Conservation (phyloP, 2,113 vertebrate genomes). For the Pampusana beccarii region DNA sequence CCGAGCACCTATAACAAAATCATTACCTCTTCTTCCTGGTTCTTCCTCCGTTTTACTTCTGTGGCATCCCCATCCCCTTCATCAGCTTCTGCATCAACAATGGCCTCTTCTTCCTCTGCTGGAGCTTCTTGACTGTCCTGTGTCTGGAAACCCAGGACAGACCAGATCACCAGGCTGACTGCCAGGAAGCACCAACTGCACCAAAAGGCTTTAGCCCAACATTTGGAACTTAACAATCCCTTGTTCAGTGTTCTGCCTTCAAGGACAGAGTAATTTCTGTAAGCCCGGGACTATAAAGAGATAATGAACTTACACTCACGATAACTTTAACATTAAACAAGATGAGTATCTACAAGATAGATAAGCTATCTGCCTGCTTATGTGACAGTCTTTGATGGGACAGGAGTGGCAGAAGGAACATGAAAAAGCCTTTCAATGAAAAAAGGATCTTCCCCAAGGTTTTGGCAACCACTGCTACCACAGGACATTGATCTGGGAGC, state of each 20-base stretch:
- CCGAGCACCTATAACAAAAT: not conserved
- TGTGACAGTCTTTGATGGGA: not conserved
- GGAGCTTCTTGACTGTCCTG: slow-evolving; percentile 64
- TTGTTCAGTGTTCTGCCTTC: not conserved
- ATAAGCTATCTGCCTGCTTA: not conserved
- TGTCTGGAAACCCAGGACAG: not conserved
- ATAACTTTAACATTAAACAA: not conserved
- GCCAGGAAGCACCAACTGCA: not conserved
- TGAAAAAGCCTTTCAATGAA: not conserved
- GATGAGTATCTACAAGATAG: not conserved
- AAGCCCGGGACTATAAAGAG: not conserved
- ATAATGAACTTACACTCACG: not conserved
- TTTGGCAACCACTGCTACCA: not conserved
- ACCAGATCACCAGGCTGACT: not conserved
- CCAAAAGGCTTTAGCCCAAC: not conserved
- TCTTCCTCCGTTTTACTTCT: slow-evolving; percentile 83
- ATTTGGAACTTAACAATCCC: not conserved
- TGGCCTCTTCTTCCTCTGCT: slow-evolving; percentile 75
- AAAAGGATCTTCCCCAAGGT: not conserved
- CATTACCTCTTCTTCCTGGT: slow-evolving; percentile 91
- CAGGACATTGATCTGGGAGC: not conserved
- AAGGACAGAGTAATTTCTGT: not conserved
- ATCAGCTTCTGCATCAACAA: slow-evolving; percentile 85
- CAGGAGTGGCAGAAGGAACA: not conserved
- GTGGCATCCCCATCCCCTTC: slow-evolving; percentile 94